Evolutionary conservation across 1,140 invertebrate genomes (phyloP).

Genomic region (Psilanteris sp.): DNA sequence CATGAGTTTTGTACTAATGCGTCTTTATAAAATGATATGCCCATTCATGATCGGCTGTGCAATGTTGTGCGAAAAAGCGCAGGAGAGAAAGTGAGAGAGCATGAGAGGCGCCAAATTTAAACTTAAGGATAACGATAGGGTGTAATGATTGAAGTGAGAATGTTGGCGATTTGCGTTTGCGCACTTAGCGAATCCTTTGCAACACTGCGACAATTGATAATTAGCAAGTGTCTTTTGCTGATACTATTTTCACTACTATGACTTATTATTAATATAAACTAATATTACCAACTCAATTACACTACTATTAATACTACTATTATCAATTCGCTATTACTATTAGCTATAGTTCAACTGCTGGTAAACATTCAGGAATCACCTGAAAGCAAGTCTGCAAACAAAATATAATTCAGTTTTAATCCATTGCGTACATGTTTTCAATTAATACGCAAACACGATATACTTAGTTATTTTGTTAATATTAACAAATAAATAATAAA

Average conservation of each 20-base stretch:
- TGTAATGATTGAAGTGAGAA: background rate
- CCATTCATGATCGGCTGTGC: conserved; percentile 39
- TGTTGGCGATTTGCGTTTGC: background rate
- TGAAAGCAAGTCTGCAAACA: background rate
- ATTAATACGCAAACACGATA: too few species aligned
- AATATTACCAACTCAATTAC: conserved; percentile 18
- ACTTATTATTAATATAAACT: conserved; percentile 29
- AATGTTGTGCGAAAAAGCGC: conserved; percentile 13
- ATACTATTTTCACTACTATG: conserved; percentile 37
- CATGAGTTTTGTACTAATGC: too few species aligned
- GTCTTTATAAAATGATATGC: too few species aligned
- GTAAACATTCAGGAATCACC: conserved; percentile 1
- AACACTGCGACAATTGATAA: conserved; percentile 4
- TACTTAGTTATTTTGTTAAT: too few species aligned
- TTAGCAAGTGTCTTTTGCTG: conserved; percentile 3
- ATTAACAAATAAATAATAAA: too few species aligned
- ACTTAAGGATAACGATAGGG: conserved; percentile 1
- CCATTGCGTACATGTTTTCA: background rate
- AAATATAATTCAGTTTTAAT: too few species aligned
- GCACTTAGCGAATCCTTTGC: conserved; percentile 5
- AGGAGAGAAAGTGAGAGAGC: background rate
- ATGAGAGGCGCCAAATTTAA: conserved; percentile 3
- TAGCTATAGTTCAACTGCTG: conserved; percentile 35
- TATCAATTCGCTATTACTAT: conserved; percentile 35
- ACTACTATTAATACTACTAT: conserved; percentile 17